A percentile compares a stretch with the other conserved stretches of the same genome.
Conservation (phyloP, 2,888 invertebrate genomes). For the Sepiola atlantica region DNA sequence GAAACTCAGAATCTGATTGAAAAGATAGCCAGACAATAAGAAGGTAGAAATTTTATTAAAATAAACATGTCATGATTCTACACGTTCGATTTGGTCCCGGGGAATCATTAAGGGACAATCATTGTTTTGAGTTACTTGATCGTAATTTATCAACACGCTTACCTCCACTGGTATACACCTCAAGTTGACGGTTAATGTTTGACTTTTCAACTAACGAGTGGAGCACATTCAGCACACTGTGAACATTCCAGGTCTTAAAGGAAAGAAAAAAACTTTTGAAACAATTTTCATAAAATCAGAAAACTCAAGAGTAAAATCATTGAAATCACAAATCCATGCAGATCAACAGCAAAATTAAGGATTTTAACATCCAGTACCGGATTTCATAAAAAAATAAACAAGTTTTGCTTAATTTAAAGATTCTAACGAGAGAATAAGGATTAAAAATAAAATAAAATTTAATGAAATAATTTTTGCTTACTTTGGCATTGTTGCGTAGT, state of each 20-base stretch:
- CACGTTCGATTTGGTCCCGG: no score
- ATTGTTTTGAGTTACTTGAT: no score
- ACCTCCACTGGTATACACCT: slow-evolving; percentile 81
- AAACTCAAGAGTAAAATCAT: neutral
- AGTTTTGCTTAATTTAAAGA: neutral
- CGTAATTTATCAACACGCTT: neutral
- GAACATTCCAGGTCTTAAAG: slow-evolving; percentile 89
- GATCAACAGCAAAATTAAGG: no score
- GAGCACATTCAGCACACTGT: slow-evolving; percentile 96
- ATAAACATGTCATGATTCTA: no score
- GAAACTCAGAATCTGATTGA: no score
- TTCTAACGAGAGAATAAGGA: no score
- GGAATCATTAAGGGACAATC: no score
- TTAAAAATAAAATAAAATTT: neutral
- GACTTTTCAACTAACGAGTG: slow-evolving; percentile 98
- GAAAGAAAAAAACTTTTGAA: neutral
- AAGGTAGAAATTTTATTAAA: no score
- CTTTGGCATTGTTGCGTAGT: slow-evolving; percentile 86
- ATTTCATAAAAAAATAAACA: neutral
- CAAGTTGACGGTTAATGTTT: slow-evolving; percentile 96
- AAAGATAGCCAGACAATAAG: no score
- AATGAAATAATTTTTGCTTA: slow-evolving; percentile 54
- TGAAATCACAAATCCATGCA: no score
- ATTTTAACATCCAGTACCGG: no score
- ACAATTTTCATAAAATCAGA: neutral